Base-by-base conservation (phyloP, 2,113 vertebrate genomes). In the Mastomys natalensis region DNA sequence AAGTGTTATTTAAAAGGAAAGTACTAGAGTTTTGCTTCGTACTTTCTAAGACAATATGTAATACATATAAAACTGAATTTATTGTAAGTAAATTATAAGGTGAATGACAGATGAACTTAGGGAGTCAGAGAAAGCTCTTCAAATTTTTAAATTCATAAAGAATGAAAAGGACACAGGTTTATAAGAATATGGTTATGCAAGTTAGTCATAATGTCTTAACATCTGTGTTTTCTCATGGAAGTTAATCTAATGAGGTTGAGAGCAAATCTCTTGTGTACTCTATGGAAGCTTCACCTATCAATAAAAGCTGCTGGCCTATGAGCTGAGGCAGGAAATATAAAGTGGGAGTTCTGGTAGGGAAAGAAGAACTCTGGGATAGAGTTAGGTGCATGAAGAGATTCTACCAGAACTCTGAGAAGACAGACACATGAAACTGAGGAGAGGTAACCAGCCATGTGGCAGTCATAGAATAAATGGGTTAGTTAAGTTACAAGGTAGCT, bases 1-100 rank as follows among this genome's bases (percentile, higher is more conserved):
- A 97, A 92, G 80, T 90, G 16, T 77, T 90, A 78, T 73, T 64
- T 89, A 68, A 89, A 91, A 93, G 16, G 9, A 26, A 93, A 60
- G 8, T 88, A 70, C 70, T 43, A 62, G 31, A 37, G 17, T 77
- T 94, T 81, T 85, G 0, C 78, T 24, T 87, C 22, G 12, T 80
- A 51, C 37, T 84, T 95, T 91, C 40, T 84, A 89, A 91, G 66
- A 15, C 45, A 81, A 60, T 88, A 76, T 53, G 40, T 21, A 31
- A 60, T 26, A 81, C 40, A 16, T 51, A 80, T 89, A 78, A 87
- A 96, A 91, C 60, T 64, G 29, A 8, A 16, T 66, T 68, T 91
- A n/a, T 87, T 26, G 37, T 26, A 6, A 22, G 24, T 31, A 87
- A 53, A 70, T 53, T 7, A 15, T 15, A 82, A 53, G 13, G 37